phyloP scores from a whole-genome alignment of 2,888 invertebrate species.

The Andrena hattorfiana region DNA sequence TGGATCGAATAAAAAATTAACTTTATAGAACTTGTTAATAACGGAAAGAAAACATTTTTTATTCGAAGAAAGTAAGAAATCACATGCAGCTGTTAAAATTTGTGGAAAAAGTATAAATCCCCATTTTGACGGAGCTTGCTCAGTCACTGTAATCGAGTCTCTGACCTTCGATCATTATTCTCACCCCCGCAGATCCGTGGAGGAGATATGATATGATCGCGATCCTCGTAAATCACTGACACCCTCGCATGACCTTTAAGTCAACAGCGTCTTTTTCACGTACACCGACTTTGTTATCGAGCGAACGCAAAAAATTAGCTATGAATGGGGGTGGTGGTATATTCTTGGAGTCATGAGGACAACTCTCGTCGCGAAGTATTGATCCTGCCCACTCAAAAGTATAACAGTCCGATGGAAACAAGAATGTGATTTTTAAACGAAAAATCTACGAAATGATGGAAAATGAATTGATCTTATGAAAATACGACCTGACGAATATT shows the following conservation, averaged over 20 bases:
- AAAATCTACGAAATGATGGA: not conserved
- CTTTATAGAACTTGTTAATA: too few species aligned
- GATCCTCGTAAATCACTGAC: constrained; percentile 8
- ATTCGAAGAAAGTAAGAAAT: too few species aligned
- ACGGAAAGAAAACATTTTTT: too few species aligned
- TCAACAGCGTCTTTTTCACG: not conserved
- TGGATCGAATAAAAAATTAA: too few species aligned
- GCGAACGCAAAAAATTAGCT: not conserved
- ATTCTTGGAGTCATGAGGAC: not conserved
- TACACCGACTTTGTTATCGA: not conserved
- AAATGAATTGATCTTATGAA: too few species aligned
- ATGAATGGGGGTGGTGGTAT: not conserved
- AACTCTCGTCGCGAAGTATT: not conserved
- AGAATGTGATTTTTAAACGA: not conserved
- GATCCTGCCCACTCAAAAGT: not conserved
- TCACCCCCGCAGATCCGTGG: not conserved
- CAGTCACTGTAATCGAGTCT: not conserved
- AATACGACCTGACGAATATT: too few species aligned
- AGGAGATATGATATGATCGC: not conserved
- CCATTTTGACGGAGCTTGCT: too few species aligned
- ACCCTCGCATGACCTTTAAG: not conserved
- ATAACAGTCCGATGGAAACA: not conserved
- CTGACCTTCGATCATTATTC: not conserved
- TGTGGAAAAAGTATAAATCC: too few species aligned
- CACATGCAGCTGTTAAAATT: not conserved